These are phyloP conservation scores for Labeo rohita DNA, from an alignment of 2,113 vertebrate species.

Conservation along the genomic window DNA sequence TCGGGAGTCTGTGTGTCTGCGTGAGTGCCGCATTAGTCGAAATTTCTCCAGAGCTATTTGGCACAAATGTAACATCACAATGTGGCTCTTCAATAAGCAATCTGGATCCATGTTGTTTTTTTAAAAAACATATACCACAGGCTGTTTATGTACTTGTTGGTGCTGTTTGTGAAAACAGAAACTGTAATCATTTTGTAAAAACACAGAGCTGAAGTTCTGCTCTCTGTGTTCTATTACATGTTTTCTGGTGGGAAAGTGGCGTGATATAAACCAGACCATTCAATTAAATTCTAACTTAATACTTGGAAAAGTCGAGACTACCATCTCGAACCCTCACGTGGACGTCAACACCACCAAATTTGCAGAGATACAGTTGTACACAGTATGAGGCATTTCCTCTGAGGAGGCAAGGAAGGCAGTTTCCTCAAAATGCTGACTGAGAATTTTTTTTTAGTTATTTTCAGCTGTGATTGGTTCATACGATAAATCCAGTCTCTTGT, in stretches of 20 bases:
- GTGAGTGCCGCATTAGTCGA: neutral
- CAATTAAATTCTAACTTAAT: neutral
- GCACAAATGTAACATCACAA: slow-evolving; percentile 22
- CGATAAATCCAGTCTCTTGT: no score
- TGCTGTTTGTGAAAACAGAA: slow-evolving; percentile 2
- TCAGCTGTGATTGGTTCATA: no score
- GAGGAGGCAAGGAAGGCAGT: no score
- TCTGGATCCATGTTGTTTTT: slow-evolving; percentile 11
- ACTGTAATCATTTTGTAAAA: neutral
- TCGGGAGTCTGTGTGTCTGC: neutral
- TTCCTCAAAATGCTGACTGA: no score
- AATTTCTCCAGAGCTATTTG: slow-evolving; percentile 39
- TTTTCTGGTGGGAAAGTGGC: neutral
- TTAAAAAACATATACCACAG: neutral
- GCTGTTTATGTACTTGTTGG: slow-evolving; percentile 4
- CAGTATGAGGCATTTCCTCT: no score
- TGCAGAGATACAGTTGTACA: neutral
- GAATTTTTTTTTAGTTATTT: no score
- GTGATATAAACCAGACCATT: neutral
- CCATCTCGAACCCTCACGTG: neutral
- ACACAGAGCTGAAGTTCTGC: neutral
- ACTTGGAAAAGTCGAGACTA: neutral
- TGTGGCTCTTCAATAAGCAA: slow-evolving; percentile 30
- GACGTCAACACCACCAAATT: neutral
- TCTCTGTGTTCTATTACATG: neutral